Evolutionary conservation across 2,888 invertebrate genomes (phyloP), one percentile per base, ranked within the genome.

Genomic region (Apomyelois bistriatella): DNA sequence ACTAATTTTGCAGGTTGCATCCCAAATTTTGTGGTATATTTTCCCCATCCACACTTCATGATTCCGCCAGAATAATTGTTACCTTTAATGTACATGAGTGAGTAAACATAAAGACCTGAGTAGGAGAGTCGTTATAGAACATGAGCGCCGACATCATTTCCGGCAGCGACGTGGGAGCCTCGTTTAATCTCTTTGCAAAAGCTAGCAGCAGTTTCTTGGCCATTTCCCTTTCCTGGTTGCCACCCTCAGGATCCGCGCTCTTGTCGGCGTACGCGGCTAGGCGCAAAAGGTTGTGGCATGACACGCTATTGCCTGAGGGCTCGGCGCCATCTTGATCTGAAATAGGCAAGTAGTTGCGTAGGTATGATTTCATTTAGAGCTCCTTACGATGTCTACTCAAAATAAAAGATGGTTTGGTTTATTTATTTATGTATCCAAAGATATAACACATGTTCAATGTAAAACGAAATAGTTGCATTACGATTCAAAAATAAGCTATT

Each of bases 261-360:
- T 93, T 91, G 70, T 94, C 93, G 36, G 94, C 92, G 71, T 96
- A 94, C 0, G 94, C 92, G 0, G 95, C 92, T 17, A 98, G 86
- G 5, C 96, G 91, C 30, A 95, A 90, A 12, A 98, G 87, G 85
- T 98, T 98, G 68, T 93, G 92, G 15, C 95, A 95, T 0, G 97
- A 91, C 0, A 98, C 95, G 42, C 98, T 98, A 79, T 98, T 98
- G 32, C 97, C 96, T 37, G 95, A 95, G 0, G 98, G 98, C 74
- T 99, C 98, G 0, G 98, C 98, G 10, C 97, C 97, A 76, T 99
- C 98, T 82, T 97, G 96, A 78, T 97, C 98, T 98, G 77, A 1
- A 65, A 64, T 15, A 15, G 17, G n/a, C 17, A 17, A 17, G 17
- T 3, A 22, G 22, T 22, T 22, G 22, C 5, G 22, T 3, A n/a